These are phyloP conservation scores for Sphecodes monilicornis DNA, from an alignment of 2,888 invertebrate genomes.

Conservation along the genomic window DNA sequence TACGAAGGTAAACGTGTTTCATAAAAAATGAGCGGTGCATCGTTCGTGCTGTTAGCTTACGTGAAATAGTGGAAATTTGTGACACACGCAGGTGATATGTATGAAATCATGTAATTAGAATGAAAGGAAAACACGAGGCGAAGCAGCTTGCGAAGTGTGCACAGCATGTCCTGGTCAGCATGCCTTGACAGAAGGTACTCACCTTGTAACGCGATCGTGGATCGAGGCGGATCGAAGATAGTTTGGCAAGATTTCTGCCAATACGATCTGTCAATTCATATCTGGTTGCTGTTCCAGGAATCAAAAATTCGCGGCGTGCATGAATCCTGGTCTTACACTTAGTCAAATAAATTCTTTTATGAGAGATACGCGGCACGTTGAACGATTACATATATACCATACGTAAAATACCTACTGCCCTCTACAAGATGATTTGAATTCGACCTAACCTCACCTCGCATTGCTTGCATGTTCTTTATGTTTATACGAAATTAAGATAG, in stretches of 20 bases:
- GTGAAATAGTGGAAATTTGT: neutral
- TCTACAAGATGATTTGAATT: conserved; percentile 45
- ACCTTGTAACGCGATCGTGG: conserved; percentile 64
- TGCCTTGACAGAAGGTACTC: conserved; percentile 74
- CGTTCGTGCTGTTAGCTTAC: neutral
- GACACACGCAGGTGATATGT: neutral
- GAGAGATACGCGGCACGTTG: conserved; percentile 76
- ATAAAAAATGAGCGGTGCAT: neutral
- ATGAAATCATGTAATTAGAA: conserved; percentile 24
- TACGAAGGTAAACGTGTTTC: conserved; percentile 15
- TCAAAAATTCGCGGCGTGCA: conserved; percentile 47
- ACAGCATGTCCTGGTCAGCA: conserved; percentile 47
- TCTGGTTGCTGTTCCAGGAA: conserved; percentile 31
- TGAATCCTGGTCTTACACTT: conserved; percentile 50
- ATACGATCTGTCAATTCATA: conserved; percentile 61
- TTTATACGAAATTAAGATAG: conserved; percentile 21
- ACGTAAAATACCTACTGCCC: conserved; percentile 63
- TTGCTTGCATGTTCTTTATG: conserved; percentile 42
- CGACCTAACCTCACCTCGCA: conserved; percentile 43
- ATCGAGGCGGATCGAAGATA: conserved; percentile 46
- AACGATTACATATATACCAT: conserved; percentile 65
- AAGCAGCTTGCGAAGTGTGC: conserved; percentile 38
- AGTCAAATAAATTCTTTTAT: conserved; percentile 65
- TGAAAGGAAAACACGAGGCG: conserved; percentile 43
- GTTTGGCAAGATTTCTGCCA: conserved; percentile 46